Percentiles rank a stretch among this genome's conserved stretches.
These are phyloP conservation scores for Eilema griseolum DNA, from an alignment of 2,888 invertebrate species.

Conservation along the genomic window DNA sequence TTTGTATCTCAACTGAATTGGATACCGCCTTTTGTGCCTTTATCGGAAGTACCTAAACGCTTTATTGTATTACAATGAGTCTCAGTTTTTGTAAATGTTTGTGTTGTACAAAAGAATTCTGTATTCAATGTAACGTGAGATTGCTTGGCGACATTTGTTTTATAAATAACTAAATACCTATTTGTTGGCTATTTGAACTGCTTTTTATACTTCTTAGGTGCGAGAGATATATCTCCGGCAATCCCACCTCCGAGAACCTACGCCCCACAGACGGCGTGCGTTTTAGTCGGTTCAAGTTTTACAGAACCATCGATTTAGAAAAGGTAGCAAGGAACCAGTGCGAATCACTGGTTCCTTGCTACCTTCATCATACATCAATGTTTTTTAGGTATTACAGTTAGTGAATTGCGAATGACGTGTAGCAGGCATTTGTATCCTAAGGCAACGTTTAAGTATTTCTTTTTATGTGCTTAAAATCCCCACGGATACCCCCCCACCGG, in stretches of 20 bases:
- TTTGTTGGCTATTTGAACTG: neutral
- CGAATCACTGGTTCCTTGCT: too few species aligned
- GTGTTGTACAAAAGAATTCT: constrained; percentile 14
- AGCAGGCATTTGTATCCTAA: too few species aligned
- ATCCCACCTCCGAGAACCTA: too few species aligned
- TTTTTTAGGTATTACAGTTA: neutral
- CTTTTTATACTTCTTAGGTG: neutral
- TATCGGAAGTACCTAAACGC: constrained; percentile 22
- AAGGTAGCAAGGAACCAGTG: neutral
- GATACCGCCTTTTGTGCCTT: constrained; percentile 31
- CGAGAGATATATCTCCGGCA: too few species aligned
- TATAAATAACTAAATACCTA: constrained; percentile 2
- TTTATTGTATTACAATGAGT: constrained; percentile 29
- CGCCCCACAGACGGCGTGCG: too few species aligned
- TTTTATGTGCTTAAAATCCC: too few species aligned
- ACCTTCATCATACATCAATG: too few species aligned
- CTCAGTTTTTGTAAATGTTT: constrained; percentile 14
- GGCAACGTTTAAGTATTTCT: too few species aligned
- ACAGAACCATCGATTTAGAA: too few species aligned
- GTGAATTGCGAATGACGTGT: too few species aligned
- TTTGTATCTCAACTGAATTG: constrained; percentile 30
- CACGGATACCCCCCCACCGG: too few species aligned
- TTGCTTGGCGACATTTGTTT: neutral
- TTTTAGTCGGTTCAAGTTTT: too few species aligned
- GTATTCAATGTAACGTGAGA: constrained; percentile 5